Percentiles rank a stretch among this genome's conserved stretches.
Conservation (phyloP, 2,797 vertebrate species). For the Tenualosa thibaudeaui region DNA sequence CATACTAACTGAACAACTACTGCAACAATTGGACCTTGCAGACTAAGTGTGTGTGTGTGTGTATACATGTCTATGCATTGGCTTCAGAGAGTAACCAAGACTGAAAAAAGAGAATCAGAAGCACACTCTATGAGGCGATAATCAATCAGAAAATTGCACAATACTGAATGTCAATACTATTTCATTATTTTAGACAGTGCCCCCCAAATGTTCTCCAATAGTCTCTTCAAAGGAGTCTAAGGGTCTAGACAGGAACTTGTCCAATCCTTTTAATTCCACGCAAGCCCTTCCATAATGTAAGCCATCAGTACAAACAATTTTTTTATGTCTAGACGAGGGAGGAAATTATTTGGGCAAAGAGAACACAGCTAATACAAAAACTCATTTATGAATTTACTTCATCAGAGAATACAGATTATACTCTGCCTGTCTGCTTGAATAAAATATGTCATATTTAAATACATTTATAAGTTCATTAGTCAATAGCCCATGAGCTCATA, state of each 20-base stretch:
- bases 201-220: neutral
- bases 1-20: neutral
- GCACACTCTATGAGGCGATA: neutral
- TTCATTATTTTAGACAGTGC: neutral
- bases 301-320: neutral
- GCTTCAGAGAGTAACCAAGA: neutral
- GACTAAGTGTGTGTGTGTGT: constrained; percentile 1
- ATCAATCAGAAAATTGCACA: neutral
- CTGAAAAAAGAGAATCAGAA: neutral
- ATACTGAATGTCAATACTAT: neutral
- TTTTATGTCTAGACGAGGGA: neutral
- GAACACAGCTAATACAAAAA: neutral
- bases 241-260: neutral
- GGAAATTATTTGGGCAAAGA: neutral
- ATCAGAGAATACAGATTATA: neutral
- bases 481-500: neutral
- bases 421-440: neutral
- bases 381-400: neutral
- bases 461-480: neutral
- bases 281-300: neutral
- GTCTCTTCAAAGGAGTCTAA: neutral
- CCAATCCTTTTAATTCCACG: neutral
- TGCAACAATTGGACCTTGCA: neutral
- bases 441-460: neutral
- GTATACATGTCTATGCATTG: neutral